Base-by-base conservation (phyloP, 2,113 vertebrate genomes). In the Apodemus sylvaticus region DNA sequence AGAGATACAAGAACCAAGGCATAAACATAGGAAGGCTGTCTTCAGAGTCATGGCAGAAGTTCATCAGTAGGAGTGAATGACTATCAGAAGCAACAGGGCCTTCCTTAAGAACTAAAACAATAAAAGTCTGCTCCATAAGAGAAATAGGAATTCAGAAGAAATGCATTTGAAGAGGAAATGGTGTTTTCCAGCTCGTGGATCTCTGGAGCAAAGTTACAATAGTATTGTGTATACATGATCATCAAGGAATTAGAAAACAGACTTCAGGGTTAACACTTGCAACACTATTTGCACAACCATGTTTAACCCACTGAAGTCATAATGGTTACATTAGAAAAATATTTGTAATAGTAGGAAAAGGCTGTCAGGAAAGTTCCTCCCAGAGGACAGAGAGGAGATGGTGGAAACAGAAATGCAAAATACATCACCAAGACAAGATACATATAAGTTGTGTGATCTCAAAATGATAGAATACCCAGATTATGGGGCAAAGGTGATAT, bases 101-200 rank as follows among this genome's bases (percentile, higher is more conserved):
- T 62, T 78, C 4, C 16, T 68, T 82, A 13, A 83, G 12, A 90
- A 48, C 16, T 19, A 24, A 70, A 31, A 66, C 31, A 66, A 66
- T 13, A 39, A 58, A 64, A 53, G 26, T 58, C 24, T 53, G 17
- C 26, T 64, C 68, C 39, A 36, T 34, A 91, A 83, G 5, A 51
- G 4, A 88, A 90, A 39, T 85, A 45, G 77, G 48, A 89, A 91
- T 64, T 93, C 83, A 86, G 81, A 85, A 88, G 22, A 31, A 89
- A 29, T 39, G 3, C 26, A 26, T 64, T 14, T 74, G 22, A 78
- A 82, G 36, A 29, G 10, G 64, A 92, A 76, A 64, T 26, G 2
- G 3, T 9, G 17, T 12, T 20, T 26, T 62, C 29, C 53, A 20
- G 14, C 34, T 26, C 1, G 1, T 19, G 12, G 3, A 22, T 53